Conservation (phyloP, 2,888 invertebrate species). For the Laspeyria flexula region DNA sequence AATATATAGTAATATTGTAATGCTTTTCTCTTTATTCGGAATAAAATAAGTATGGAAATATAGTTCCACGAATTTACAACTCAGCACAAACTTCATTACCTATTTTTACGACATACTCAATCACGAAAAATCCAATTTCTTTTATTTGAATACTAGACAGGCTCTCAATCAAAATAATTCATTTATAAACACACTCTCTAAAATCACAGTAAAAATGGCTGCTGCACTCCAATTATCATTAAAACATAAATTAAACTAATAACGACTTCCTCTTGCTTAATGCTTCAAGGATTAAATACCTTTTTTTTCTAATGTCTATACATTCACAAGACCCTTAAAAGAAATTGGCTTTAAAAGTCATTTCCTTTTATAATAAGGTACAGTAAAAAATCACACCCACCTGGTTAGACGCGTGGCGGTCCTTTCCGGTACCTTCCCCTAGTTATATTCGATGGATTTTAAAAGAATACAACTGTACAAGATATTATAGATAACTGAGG, state of each 20-base stretch:
- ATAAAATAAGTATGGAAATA: no score
- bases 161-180: conserved; percentile 1
- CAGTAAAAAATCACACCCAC: conserved; percentile 65
- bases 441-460: conserved; percentile 38
- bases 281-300: conserved; percentile 1
- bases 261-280: conserved; percentile 10
- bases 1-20: no score
- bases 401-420: conserved; percentile 71
- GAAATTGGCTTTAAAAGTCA: conserved; percentile 52
- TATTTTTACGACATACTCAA: background rate
- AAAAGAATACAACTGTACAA: conserved; percentile 42
- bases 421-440: conserved; percentile 68
- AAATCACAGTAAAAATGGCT: background rate
- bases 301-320: conserved; percentile 20
- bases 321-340: conserved; percentile 33
- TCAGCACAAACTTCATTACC: no score
- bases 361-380: conserved; percentile 53
- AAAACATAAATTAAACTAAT: conserved; percentile 7
- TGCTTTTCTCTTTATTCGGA: no score
- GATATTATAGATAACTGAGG: conserved; percentile 9
- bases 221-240: conserved; percentile 3
- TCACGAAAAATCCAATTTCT: background rate
- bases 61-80: no score
- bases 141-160: background rate
- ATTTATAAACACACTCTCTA: background rate